Evolutionary conservation across 2,113 vertebrate species (phyloP).

Genomic region (Hucho hucho): DNA sequence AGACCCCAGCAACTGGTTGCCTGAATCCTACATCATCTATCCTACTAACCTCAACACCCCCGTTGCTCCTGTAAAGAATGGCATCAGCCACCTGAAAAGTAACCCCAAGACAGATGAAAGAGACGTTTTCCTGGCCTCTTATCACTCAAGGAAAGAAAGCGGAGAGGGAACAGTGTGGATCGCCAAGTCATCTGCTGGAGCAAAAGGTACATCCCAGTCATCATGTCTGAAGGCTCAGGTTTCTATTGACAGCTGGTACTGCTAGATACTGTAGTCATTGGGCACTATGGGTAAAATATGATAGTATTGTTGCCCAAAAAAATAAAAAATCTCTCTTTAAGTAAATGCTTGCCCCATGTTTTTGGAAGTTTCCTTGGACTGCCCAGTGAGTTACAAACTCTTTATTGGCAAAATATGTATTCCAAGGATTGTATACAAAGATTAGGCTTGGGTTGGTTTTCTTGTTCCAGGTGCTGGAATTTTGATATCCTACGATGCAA

Average conservation of each 20-base stretch:
- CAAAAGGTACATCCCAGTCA: slow-evolving; percentile 81
- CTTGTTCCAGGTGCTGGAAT: slow-evolving; percentile 88
- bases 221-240: neutral
- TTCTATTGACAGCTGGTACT: no score
- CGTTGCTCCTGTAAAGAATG: slow-evolving; percentile 85
- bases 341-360: neutral
- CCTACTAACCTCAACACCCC: slow-evolving; percentile 92
- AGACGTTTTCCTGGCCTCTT: slow-evolving; percentile 91
- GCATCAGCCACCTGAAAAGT: slow-evolving; percentile 82
- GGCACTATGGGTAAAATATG: neutral
- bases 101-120: slow-evolving; percentile 91
- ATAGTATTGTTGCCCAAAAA: neutral
- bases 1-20: slow-evolving; percentile 88
- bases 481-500: slow-evolving; percentile 92
- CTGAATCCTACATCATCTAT: slow-evolving; percentile 96
- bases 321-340: neutral
- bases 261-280: neutral
- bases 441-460: neutral
- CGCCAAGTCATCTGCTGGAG: slow-evolving; percentile 95
- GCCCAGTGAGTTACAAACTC: neutral
- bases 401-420: neutral
- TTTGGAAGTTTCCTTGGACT: neutral
- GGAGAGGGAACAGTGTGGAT: slow-evolving; percentile 93
- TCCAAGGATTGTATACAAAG: neutral
- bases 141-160: slow-evolving; percentile 79